phyloP scores from a whole-genome alignment of 1,140 invertebrate genomes.

The Mya arenaria region DNA sequence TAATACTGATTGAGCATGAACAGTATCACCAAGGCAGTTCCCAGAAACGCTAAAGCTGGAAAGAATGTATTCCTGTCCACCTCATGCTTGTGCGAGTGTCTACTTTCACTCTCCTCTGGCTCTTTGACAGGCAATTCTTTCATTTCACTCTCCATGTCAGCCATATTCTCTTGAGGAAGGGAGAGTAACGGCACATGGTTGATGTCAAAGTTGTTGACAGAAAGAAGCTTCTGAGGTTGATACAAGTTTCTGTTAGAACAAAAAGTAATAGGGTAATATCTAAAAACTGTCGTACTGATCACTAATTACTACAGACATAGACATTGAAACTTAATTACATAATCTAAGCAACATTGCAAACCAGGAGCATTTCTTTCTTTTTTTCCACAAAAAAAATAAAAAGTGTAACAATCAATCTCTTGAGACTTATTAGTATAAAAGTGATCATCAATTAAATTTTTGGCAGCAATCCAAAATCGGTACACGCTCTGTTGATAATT shows the following conservation, averaged over 20 bases:
- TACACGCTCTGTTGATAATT: no score
- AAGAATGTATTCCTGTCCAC: slow-evolving; percentile 68
- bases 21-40: slow-evolving; percentile 71
- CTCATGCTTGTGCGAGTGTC: slow-evolving; percentile 34
- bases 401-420: no score
- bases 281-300: no score
- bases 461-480: no score
- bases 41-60: slow-evolving; percentile 74
- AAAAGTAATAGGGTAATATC: no score
- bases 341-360: no score
- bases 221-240: slow-evolving; percentile 88
- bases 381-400: no score
- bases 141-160: slow-evolving; percentile 42
- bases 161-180: slow-evolving; percentile 35
- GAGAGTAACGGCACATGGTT: slow-evolving; percentile 45
- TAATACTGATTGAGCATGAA: slow-evolving; percentile 77
- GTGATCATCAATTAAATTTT: no score
- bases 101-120: slow-evolving; percentile 16
- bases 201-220: slow-evolving; percentile 81
- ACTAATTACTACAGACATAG: no score
- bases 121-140: slow-evolving; percentile 40
- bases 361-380: no score
- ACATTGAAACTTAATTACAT: no score
- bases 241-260: slow-evolving; percentile 88
- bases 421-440: no score